Evolutionary conservation across 2,113 vertebrate genomes (phyloP).

Genomic region (Sceloporus undulatus): DNA sequence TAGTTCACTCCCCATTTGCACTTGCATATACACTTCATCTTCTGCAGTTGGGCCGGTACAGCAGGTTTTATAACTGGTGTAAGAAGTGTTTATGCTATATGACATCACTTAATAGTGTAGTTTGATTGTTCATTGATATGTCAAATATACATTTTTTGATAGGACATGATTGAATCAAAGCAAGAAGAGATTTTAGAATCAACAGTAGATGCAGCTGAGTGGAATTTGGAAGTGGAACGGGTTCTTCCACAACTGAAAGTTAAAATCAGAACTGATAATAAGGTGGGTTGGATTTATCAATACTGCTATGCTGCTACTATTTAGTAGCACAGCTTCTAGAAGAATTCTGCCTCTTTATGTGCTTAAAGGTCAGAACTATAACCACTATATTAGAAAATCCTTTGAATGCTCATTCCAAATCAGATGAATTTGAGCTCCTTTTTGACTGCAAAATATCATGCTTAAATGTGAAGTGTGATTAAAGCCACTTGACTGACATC

Average conservation of each 20-base stretch:
- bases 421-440: neutral
- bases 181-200: constrained; percentile 93
- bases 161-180: constrained; percentile 84
- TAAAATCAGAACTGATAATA: constrained; percentile 92
- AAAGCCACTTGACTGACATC: constrained; percentile 17
- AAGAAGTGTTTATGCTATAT: neutral
- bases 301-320: accelerated
- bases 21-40: neutral
- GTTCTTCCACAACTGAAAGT: constrained; percentile 96
- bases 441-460: constrained; percentile 22
- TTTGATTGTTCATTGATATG: constrained; percentile 27
- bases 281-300: constrained; percentile 77
- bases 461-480: neutral
- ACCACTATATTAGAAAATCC: neutral
- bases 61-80: neutral
- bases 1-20: neutral
- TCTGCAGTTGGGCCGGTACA: neutral
- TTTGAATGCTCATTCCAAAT: neutral
- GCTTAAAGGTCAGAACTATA: neutral
- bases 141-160: constrained; percentile 67
- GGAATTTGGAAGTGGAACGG: constrained; percentile 95
- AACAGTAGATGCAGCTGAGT: constrained; percentile 87
- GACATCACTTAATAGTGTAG: neutral
- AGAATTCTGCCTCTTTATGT: neutral
- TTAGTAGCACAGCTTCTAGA: neutral